Evolutionary conservation across 2,113 vertebrate genomes (phyloP).

Genomic region (Jaculus jaculus): DNA sequence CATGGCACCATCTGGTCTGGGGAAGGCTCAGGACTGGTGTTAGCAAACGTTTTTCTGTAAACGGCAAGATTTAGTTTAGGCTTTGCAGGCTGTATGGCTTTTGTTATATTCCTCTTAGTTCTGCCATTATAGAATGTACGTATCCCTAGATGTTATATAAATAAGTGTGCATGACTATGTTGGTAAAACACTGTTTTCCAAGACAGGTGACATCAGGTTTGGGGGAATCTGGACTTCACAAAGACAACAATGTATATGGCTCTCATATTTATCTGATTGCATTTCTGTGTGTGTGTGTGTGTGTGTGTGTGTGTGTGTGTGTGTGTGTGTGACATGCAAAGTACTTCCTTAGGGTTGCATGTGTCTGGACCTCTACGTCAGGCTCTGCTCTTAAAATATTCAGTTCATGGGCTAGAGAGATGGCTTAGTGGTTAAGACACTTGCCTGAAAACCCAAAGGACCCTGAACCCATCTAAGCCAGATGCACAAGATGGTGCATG

Average conservation of each 20-base stretch:
- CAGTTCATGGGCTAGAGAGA: background rate
- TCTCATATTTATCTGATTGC: background rate
- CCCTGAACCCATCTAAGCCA: too few species aligned
- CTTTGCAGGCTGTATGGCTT: background rate
- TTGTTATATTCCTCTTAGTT: background rate
- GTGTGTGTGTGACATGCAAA: background rate
- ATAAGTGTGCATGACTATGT: background rate
- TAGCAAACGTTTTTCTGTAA: background rate
- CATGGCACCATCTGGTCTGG: background rate
- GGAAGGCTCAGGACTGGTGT: background rate
- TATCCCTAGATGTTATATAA: background rate
- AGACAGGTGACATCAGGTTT: background rate
- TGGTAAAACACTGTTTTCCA: conserved; percentile 29
- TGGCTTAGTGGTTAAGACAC: too few species aligned
- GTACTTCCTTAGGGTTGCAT: background rate
- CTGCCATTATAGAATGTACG: background rate
- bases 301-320: background rate
- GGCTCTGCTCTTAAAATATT: background rate
- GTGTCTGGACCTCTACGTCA: background rate
- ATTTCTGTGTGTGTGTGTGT: too few species aligned
- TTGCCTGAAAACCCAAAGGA: too few species aligned
- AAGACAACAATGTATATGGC: too few species aligned
- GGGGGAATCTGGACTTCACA: too few species aligned
- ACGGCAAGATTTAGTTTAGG: background rate
- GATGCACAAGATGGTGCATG: too few species aligned